These are phyloP conservation scores for Myotis myotis DNA, from an alignment of 2,797 vertebrate species.

Conservation along the genomic window DNA sequence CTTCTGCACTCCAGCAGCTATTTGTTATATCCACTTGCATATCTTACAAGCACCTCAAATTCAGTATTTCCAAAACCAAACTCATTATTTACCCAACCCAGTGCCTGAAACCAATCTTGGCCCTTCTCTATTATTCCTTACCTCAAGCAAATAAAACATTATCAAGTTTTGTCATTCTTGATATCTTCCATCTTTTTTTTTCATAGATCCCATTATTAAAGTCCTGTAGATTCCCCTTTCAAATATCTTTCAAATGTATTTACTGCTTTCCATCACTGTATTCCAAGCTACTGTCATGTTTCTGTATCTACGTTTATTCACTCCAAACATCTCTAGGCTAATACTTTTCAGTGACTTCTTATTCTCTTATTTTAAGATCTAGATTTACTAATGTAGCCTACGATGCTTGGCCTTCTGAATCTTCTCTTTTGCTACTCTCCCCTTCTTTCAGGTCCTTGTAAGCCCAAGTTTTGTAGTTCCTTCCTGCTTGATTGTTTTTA, in stretches of 20 bases:
- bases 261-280: background rate
- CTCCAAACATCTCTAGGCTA: background rate
- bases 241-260: background rate
- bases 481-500: background rate
- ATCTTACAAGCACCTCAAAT: background rate
- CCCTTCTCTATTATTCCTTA: background rate
- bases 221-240: background rate
- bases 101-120: background rate
- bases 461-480: background rate
- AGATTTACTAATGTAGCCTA: background rate
- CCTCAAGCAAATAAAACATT: background rate
- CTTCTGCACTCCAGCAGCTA: background rate
- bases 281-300: background rate
- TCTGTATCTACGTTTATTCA: background rate
- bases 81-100: background rate
- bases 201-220: slow-evolving; percentile 13
- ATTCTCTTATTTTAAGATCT: slow-evolving; percentile 15
- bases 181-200: background rate
- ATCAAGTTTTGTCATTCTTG: slow-evolving; percentile 35
- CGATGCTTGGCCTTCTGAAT: background rate
- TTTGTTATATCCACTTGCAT: background rate
- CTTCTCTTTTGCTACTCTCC: background rate
- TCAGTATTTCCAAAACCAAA: slow-evolving; percentile 17
- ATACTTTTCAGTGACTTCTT: background rate
- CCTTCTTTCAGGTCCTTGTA: background rate